Percentiles rank a stretch among this genome's conserved stretches.
These are phyloP conservation scores for Gymnosoma rotundatum DNA, from an alignment of 2,888 invertebrate species.

Conservation along the genomic window DNA sequence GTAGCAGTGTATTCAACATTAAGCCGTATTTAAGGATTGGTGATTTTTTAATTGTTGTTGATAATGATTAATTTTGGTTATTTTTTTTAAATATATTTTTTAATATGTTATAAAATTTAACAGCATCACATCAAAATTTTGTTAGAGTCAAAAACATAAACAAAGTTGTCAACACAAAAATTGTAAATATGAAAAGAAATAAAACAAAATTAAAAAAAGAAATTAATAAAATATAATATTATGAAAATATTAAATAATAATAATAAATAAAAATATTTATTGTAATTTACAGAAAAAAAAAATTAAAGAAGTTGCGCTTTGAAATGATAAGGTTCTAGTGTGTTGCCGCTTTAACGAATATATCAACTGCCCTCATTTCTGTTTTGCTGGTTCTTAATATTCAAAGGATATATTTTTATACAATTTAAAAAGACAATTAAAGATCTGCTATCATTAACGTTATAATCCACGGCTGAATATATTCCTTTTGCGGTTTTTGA, in stretches of 20 bases:
- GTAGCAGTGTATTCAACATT: slow-evolving; percentile 49
- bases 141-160: slow-evolving; percentile 73
- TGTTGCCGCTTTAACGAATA: no score
- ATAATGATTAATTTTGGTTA: slow-evolving; percentile 36
- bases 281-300: no score
- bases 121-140: slow-evolving; percentile 66
- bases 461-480: no score
- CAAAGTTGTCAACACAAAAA: slow-evolving; percentile 73
- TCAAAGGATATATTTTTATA: no score
- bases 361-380: no score
- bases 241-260: slow-evolving; percentile 14
- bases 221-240: background rate
- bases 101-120: slow-evolving; percentile 50
- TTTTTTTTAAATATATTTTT: slow-evolving; percentile 41
- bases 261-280: background rate
- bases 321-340: no score
- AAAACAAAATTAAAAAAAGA: slow-evolving; percentile 44
- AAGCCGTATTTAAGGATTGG: slow-evolving; percentile 41
- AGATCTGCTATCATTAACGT: no score
- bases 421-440: no score
- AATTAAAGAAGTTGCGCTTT: no score
- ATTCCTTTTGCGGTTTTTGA: no score
- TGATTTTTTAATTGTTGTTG: slow-evolving; percentile 24
- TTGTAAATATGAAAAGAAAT: slow-evolving; percentile 75
- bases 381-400: no score